A percentile compares a stretch with the other conserved stretches of the same genome.
Conservation (phyloP, 2,888 invertebrate genomes). For the Copidosoma aretas region DNA sequence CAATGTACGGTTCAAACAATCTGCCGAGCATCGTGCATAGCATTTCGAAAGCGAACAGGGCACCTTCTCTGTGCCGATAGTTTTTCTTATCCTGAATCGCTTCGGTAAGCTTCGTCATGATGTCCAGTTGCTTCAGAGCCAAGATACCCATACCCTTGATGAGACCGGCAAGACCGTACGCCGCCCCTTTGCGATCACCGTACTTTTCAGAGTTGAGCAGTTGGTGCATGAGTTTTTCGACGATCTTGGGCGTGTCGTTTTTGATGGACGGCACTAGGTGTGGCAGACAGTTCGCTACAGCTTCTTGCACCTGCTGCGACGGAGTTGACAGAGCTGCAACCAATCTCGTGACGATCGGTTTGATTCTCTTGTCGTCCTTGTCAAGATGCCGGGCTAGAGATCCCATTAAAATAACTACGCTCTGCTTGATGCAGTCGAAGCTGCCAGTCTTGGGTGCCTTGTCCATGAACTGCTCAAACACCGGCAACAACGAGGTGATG, state of each 20-base stretch:
- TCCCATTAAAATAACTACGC: conserved; percentile 96
- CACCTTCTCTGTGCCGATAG: conserved; percentile 91
- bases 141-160: conserved; percentile 97
- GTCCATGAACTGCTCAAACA: conserved; percentile 92
- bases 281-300: conserved; percentile 95
- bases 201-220: conserved; percentile 91
- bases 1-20: conserved; percentile 98
- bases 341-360: conserved; percentile 91
- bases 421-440: conserved; percentile 92
- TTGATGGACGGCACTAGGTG: conserved; percentile 91
- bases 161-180: conserved; percentile 94
- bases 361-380: conserved; percentile 85
- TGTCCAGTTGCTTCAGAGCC: conserved; percentile 92
- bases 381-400: conserved; percentile 95
- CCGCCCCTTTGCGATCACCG: conserved; percentile 93
- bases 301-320: conserved; percentile 93
- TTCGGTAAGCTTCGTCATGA: conserved; percentile 90
- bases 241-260: conserved; percentile 86
- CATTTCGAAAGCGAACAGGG: conserved; percentile 97
- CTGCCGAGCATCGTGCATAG: conserved; percentile 93
- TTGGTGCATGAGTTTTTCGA: conserved; percentile 85
- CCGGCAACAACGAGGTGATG: conserved; percentile 75
- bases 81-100: conserved; percentile 98
- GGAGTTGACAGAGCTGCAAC: conserved; percentile 94
- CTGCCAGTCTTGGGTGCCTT: conserved; percentile 89